These are phyloP conservation scores for Lampris megalopsis DNA, from an alignment of 2,113 vertebrate genomes.

Conservation along the genomic window DNA sequence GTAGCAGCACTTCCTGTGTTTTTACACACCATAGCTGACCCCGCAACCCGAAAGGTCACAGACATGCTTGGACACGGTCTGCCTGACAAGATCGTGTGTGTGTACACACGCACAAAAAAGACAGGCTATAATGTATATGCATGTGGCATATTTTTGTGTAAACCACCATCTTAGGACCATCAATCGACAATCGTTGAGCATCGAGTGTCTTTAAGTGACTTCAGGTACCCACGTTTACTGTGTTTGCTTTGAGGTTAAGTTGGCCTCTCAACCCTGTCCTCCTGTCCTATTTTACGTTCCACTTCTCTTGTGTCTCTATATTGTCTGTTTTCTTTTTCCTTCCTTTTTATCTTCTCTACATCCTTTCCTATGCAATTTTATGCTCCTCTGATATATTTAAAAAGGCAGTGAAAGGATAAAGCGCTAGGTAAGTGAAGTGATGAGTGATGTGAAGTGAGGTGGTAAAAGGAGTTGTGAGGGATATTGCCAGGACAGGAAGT, in stretches of 20 bases:
- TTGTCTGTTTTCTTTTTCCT: not conserved
- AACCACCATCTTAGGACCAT: slow-evolving; percentile 7
- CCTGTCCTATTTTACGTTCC: no score
- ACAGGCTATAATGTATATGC: slow-evolving; percentile 9
- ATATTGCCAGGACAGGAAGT: slow-evolving; percentile 25
- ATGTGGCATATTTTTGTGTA: not conserved
- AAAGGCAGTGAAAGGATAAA: not conserved
- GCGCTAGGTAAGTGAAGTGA: not conserved
- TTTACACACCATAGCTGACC: slow-evolving; percentile 76
- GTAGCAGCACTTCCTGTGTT: slow-evolving; percentile 63
- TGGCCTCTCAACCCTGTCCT: not conserved
- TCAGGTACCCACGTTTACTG: not conserved
- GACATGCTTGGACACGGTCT: slow-evolving; percentile 69
- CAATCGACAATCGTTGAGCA: slow-evolving; percentile 16
- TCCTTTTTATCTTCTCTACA: not conserved
- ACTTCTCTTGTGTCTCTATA: not conserved
- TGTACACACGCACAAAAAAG: slow-evolving; percentile 13
- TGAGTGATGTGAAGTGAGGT: not conserved
- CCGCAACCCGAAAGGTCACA: slow-evolving; percentile 67
- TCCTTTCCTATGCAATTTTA: not conserved
- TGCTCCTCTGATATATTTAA: not conserved
- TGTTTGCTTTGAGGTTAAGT: not conserved
- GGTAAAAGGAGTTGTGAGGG: not conserved
- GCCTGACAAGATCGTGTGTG: slow-evolving; percentile 44
- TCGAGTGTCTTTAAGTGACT: not conserved